Evolutionary conservation across 1,140 invertebrate species (phyloP), one percentile per base, ranked within the genome.

Genomic region (Wiebesia pumilae): DNA sequence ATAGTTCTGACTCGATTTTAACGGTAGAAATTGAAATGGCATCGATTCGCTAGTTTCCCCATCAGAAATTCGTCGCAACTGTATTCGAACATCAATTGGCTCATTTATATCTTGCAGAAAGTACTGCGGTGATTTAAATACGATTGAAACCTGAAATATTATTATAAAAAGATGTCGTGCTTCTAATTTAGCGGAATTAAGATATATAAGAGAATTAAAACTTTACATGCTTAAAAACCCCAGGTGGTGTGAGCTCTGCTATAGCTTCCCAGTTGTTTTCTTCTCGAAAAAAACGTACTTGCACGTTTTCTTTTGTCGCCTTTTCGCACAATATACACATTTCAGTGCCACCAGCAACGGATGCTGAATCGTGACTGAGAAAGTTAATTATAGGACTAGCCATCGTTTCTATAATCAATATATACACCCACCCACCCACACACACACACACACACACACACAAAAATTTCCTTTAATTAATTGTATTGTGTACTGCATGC

Each of bases 381-480:
- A 97, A 97, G 90, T 96, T 97, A 75, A 99, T 99, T 24, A 96
- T 95, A 81, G 99, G 94, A 92, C 99, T 98, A 89, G 96, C 97
- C 95, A 98, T 97, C 4, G 98, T 97, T 94, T 99, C 96, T 97
- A 91, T 75, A 82, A 89, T 38, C 83, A 77, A 80, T 35, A 54
- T 43, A 54, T 19, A 40, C 62, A 43, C 65, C n/a, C n/a, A n/a
- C n/a, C n/a, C n/a, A n/a, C n/a, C n/a, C n/a, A n/a, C n/a, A n/a
- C n/a, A n/a, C n/a, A n/a, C n/a, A n/a, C n/a, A n/a, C n/a, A n/a
- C n/a, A n/a, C n/a, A n/a, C n/a, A n/a, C n/a, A n/a, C n/a, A n/a
- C n/a, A n/a, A n/a, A n/a, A 86, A 86, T 77, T 77, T 30, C 58
- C 58, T 83, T 40, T 21, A 35, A 58, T 43, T n/a, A 65, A 78